phyloP scores from a whole-genome alignment of 2,113 vertebrate species.

The Daphoenositta chrysoptera region DNA sequence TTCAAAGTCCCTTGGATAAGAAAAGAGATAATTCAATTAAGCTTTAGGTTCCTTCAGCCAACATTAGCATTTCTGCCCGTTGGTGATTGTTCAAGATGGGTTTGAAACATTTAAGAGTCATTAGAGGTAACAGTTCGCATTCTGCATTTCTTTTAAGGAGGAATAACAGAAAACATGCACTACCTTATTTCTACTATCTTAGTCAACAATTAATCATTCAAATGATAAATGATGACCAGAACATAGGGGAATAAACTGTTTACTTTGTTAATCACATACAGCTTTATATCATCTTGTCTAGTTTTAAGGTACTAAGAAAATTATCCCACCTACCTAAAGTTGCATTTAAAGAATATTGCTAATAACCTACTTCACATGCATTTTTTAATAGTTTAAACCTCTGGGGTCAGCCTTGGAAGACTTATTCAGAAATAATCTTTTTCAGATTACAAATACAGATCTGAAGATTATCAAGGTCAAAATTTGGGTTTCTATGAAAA shows the following conservation, averaged over 20 bases:
- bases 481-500: background rate
- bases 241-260: constrained; percentile 5
- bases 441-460: background rate
- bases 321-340: background rate
- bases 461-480: background rate
- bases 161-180: constrained; percentile 20
- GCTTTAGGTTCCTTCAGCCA: background rate
- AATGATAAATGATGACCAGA: constrained; percentile 21
- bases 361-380: background rate
- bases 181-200: constrained; percentile 20
- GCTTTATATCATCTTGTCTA: background rate
- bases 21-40: constrained; percentile 51
- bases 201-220: constrained; percentile 45
- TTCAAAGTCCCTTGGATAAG: constrained; percentile 53
- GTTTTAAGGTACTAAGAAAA: background rate
- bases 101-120: constrained; percentile 53
- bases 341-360: background rate
- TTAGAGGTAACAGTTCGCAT: constrained; percentile 42
- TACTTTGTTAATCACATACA: constrained; percentile 11
- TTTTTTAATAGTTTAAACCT: background rate
- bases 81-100: constrained; percentile 17
- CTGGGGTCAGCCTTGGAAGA: background rate
- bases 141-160: constrained; percentile 38
- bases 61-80: background rate
- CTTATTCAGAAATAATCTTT: background rate